Conservation (phyloP, 2,888 invertebrate genomes). For the Scaptomyza caliginosa region DNA sequence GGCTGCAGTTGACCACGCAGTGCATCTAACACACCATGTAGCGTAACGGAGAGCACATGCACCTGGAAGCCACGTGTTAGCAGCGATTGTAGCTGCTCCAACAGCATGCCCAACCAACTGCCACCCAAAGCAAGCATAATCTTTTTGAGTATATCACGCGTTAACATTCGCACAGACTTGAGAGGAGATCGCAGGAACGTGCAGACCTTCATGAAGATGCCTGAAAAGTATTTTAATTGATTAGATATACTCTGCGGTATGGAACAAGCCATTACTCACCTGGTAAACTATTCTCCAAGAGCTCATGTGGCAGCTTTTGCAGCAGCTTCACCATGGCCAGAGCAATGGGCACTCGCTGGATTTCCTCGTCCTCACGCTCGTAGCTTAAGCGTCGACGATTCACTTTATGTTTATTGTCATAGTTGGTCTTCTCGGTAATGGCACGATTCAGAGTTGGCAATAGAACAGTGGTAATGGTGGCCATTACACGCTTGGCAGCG, state of each 20-base stretch:
- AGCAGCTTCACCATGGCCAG: slow-evolving; percentile 96
- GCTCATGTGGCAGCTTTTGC: slow-evolving; percentile 91
- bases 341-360: slow-evolving; percentile 95
- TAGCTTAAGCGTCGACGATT: slow-evolving; percentile 88
- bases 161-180: slow-evolving; percentile 92
- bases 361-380: slow-evolving; percentile 95
- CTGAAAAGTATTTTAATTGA: slow-evolving; percentile 69
- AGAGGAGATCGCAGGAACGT: slow-evolving; percentile 95
- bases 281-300: slow-evolving; percentile 91
- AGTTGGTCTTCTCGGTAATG: slow-evolving; percentile 88
- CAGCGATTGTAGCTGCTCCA: slow-evolving; percentile 91
- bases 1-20: slow-evolving; percentile 89
- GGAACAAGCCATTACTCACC: slow-evolving; percentile 57
- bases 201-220: slow-evolving; percentile 94
- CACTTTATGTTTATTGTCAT: slow-evolving; percentile 91
- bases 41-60: slow-evolving; percentile 95
- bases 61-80: slow-evolving; percentile 96
- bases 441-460: slow-evolving; percentile 92
- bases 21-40: slow-evolving; percentile 91
- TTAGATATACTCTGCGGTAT: not conserved
- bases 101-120: slow-evolving; percentile 89
- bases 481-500: slow-evolving; percentile 90
- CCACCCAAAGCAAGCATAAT: slow-evolving; percentile 94
- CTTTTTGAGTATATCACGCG: slow-evolving; percentile 96
- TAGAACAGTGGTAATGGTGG: slow-evolving; percentile 88